Base-by-base conservation (phyloP, 1,140 invertebrate genomes). In the Diachasmimorpha longicaudata region DNA sequence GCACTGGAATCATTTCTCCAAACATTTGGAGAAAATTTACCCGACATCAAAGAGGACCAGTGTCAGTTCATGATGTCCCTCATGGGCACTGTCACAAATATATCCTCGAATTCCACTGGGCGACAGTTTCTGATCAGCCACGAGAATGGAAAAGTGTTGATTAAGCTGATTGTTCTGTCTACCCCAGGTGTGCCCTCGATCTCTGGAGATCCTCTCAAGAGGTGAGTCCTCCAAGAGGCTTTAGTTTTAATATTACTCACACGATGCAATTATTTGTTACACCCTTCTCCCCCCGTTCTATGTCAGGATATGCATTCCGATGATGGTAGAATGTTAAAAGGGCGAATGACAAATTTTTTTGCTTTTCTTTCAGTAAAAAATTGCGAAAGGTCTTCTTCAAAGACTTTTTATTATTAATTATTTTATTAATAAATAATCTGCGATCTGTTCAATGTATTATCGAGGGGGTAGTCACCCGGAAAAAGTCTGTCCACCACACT, bases 51-150 rank as follows among this genome's bases (percentile, higher is more conserved):
- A 42, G 83, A 84, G 4, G 80, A 85, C 16, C 87, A 87, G 37
- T 86, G 80, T 70, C 83, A 89, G 76, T 89, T 90, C 63, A 80
- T 89, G 37, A 84, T 85, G 76, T 84, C 86, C 9, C 68, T 90
- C 31, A 77, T 86, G 42, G 88, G 88, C 21, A 86, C 85, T 19
- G 80, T 88, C 5, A 83, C 85, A 11, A 90, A 90, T 76, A 82
- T 89, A 74, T 86, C 87, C 6, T 83, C 85, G 1, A 79, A 71
- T 13, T 78, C 86, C 9, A 79, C 84, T 67, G 88, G 88, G 16
- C 80, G 87, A 36, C 79, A 86, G 37, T 88, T 89, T 81, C 77
- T 90, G 36, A 82, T 85, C 1, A 85, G 81, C 5, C 81, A 85
- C 68, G 44, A 67, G 0, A 84, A 82, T 70, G 88, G 88, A 10